A percentile compares a stretch with the other conserved stretches of the same genome.
These are phyloP conservation scores for Zapus hudsonius DNA, from an alignment of 2,113 vertebrate species.

Conservation along the genomic window DNA sequence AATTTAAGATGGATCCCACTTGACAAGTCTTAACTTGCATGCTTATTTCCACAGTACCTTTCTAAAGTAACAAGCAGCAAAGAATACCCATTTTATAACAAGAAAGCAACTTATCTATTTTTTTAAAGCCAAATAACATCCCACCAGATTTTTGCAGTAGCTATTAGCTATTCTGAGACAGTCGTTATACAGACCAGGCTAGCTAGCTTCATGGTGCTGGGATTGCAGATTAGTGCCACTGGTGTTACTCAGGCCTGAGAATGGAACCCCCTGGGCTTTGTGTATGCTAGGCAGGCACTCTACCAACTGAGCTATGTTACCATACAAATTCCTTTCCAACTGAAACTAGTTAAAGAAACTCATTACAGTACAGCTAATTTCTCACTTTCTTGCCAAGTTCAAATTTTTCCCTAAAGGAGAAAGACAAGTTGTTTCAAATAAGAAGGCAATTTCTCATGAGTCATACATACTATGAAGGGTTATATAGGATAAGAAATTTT, in stretches of 20 bases:
- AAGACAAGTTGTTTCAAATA: neutral
- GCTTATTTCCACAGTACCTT: constrained; percentile 37
- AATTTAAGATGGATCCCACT: constrained; percentile 38
- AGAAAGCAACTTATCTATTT: constrained; percentile 33
- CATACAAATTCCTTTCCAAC: too few species aligned
- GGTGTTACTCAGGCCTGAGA: too few species aligned
- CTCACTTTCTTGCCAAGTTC: neutral
- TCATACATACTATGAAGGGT: neutral
- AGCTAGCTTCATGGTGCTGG: too few species aligned
- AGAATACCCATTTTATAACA: constrained; percentile 23
- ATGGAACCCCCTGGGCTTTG: too few species aligned
- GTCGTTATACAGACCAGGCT: too few species aligned
- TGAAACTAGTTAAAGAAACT: constrained; percentile 49
- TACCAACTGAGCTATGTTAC: too few species aligned
- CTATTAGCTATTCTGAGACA: too few species aligned
- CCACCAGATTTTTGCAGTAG: neutral
- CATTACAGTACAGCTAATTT: neutral
- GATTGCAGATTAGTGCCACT: too few species aligned
- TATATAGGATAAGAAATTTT: neutral
- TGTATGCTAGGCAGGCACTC: too few species aligned
- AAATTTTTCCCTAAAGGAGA: neutral
- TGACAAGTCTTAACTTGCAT: constrained; percentile 47
- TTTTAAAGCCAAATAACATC: constrained; percentile 27
- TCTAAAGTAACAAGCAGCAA: constrained; percentile 42
- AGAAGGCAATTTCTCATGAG: constrained; percentile 17